Percentiles rank a stretch among this genome's conserved stretches.
Conservation (phyloP, 2,888 invertebrate species). For the Epinotia brunnichana region DNA sequence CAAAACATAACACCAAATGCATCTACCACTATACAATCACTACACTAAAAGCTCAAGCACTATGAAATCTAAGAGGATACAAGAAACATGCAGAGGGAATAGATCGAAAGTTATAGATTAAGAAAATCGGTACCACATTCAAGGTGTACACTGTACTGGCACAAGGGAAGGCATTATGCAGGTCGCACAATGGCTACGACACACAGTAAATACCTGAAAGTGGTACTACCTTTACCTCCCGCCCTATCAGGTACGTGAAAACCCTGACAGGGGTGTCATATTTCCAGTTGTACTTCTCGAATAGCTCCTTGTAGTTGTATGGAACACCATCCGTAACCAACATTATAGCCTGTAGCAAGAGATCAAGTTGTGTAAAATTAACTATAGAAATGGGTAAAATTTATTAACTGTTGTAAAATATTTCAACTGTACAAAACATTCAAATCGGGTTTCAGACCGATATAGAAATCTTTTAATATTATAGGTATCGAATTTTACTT, state of each 20-base stretch:
- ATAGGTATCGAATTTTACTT: constrained; percentile 30
- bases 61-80: constrained; percentile 59
- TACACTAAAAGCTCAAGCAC: constrained; percentile 56
- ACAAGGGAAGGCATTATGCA: constrained; percentile 78
- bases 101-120: constrained; percentile 43
- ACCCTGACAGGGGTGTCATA: constrained; percentile 94
- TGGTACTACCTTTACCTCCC: constrained; percentile 88
- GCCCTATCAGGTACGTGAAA: constrained; percentile 98
- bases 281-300: constrained; percentile 94
- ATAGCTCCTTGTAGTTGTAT: constrained; percentile 95
- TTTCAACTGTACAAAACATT: too few relatives aligned
- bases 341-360: constrained; percentile 93
- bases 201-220: constrained; percentile 82
- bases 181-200: constrained; percentile 83
- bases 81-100: constrained; percentile 41
- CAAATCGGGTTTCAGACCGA: too few relatives aligned
- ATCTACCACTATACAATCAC: constrained; percentile 27
- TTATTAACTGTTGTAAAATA: too few relatives aligned
- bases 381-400: too few relatives aligned
- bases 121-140: constrained; percentile 77
- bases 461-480: too few relatives aligned
- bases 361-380: background rate
- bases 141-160: constrained; percentile 78
- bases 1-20: constrained; percentile 34
- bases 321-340: constrained; percentile 99